These are phyloP conservation scores for Dromas ardeola DNA, from an alignment of 2,113 vertebrate genomes.

Conservation along the genomic window DNA sequence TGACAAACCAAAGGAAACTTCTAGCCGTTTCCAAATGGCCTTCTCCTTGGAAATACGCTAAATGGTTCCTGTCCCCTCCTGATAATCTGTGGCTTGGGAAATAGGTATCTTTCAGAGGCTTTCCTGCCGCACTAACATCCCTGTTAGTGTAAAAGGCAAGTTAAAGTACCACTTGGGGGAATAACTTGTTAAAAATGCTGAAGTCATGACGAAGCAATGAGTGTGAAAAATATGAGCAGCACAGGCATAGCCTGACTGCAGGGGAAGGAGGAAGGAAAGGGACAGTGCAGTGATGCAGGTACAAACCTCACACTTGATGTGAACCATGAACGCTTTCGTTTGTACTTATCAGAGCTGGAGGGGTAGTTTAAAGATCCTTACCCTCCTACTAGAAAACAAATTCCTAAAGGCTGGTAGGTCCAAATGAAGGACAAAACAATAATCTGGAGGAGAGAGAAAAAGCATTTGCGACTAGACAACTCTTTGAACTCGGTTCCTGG, in stretches of 20 bases:
- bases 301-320: not conserved
- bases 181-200: not conserved
- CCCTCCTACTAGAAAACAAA: not conserved
- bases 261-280: not conserved
- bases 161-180: not conserved
- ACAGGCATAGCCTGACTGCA: not conserved
- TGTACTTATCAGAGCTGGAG: not conserved
- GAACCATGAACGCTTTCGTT: rapidly evolving
- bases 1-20: constrained; percentile 50
- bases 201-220: not conserved
- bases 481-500: not conserved
- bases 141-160: not conserved
- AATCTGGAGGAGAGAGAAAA: not conserved
- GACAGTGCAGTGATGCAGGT: rapidly evolving
- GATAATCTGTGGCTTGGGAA: not conserved
- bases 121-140: not conserved
- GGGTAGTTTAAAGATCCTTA: not conserved
- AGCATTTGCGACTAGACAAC: not conserved
- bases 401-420: not conserved
- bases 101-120: not conserved
- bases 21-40: not conserved
- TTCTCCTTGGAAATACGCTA: not conserved
- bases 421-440: not conserved
- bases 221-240: not conserved
- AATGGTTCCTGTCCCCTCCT: not conserved